These are phyloP conservation scores for Caenorhabditis parvicauda DNA, from an alignment of 2,888 invertebrate species.

Conservation along the genomic window DNA sequence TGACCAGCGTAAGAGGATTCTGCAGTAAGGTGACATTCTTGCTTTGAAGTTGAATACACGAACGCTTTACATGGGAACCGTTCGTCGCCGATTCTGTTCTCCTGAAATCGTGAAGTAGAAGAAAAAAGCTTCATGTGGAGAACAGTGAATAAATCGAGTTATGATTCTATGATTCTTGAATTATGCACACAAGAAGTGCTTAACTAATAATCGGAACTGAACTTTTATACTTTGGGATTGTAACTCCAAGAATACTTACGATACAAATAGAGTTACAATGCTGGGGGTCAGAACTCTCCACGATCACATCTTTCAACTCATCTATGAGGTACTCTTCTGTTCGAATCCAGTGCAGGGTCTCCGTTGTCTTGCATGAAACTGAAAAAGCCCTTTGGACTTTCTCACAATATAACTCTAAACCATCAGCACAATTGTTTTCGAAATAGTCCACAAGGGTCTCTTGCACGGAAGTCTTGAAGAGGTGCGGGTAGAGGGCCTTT, in stretches of 20 bases:
- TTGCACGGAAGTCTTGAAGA: conserved; percentile 39
- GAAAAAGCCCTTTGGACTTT: conserved; percentile 11
- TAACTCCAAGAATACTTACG: no score
- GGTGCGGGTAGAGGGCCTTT: conserved; percentile 32
- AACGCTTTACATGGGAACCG: conserved; percentile 56
- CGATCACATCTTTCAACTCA: conserved; percentile 50
- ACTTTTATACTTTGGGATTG: no score
- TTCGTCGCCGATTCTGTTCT: conserved; percentile 49
- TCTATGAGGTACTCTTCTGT: conserved; percentile 53
- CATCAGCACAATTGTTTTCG: conserved; percentile 59
- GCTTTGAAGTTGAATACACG: conserved; percentile 46
- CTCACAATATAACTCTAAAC: conserved; percentile 16
- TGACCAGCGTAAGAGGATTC: conserved; percentile 40
- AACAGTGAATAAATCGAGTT: conserved; percentile 30
- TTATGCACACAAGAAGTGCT: no score
- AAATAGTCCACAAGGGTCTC: conserved; percentile 60
- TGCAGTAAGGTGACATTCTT: conserved; percentile 56
- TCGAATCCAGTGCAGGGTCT: conserved; percentile 52
- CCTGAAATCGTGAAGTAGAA: conserved; percentile 17
- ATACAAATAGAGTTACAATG: conserved; percentile 37
- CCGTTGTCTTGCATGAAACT: conserved; percentile 44
- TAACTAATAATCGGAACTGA: no score
- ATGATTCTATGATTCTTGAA: conserved; percentile 18
- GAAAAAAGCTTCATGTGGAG: background rate
- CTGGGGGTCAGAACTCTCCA: conserved; percentile 41